Evolutionary conservation across 2,797 vertebrate genomes (phyloP), one percentile per base, ranked within the genome.

Genomic region (Amniataba percoides): DNA sequence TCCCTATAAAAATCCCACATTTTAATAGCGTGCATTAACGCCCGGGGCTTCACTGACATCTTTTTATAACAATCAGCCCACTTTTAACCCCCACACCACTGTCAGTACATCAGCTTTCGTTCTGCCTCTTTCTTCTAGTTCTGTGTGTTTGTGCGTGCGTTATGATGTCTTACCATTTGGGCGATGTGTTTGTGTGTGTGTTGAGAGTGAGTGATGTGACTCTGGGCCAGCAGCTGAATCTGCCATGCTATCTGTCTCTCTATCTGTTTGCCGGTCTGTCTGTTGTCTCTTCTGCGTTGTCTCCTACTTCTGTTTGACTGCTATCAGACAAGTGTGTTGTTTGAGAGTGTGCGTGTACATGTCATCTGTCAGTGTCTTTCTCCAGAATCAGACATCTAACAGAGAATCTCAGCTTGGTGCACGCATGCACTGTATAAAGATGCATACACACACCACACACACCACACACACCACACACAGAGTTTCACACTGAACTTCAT

Each of bases 271-370:
- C 81, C 74, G 56, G 83, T 84, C 86, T 86, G 87, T 86, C 84
- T 89, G 86, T 88, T 89, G 89, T 87, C 77, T 89, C 79, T 73
- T 72, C 82, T 82, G 75, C 81, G 80, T 89, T 84, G 87, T 89
- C 86, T 91, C 63, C 84, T 56, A 56, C 84, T 90, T 42, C 81
- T 87, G 87, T 93, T 88, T 91, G 89, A 93, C 88, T 91, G 88
- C 88, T 92, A 88, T 94, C 90, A 93, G 89, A 91, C 86, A 86
- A 89, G 88, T 85, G 86, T 89, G 86, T 78, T 87, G 83, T 84
- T 72, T 76, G 79, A 74, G 75, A 16, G 66, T 53, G 78, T 68
- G 76, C 79, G 73, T 82, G 78, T 71, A 43, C 69, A 73, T 90
- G 90, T 93, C 87, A 87, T 92, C 87, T 90, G 86, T 92, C 90